Conservation (phyloP, 2,113 vertebrate species). For the Centrocercus urophasianus region DNA sequence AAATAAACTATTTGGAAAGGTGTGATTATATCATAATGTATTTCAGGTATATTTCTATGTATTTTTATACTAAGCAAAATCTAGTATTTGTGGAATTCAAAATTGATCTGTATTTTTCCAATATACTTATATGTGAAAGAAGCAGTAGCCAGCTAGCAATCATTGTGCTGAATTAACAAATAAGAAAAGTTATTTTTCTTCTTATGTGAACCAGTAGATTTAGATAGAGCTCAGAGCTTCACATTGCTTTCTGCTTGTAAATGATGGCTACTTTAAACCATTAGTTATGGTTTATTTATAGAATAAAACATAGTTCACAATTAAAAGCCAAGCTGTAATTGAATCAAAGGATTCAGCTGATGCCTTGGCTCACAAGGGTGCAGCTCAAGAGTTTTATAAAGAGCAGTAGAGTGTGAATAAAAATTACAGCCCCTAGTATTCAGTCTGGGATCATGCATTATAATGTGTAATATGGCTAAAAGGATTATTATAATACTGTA, state of each 20-base stretch:
- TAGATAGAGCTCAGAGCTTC: not conserved
- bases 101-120: not conserved
- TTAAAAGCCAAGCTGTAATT: constrained; percentile 57
- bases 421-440: constrained; percentile 41
- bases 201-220: not conserved
- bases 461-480: not conserved
- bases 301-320: constrained; percentile 52
- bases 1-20: not conserved
- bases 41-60: not conserved
- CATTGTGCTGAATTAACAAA: not conserved
- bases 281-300: constrained; percentile 54
- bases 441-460: not conserved
- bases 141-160: not conserved
- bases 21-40: not conserved
- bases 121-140: not conserved
- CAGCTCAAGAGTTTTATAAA: constrained; percentile 45
- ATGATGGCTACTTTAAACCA: constrained; percentile 36
- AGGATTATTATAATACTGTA: constrained; percentile 49
- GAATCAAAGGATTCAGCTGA: constrained; percentile 65
- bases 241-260: not conserved
- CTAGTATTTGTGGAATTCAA: not conserved
- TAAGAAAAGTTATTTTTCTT: not conserved
- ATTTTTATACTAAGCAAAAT: not conserved
- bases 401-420: constrained; percentile 31
- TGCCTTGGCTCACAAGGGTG: not conserved